Evolutionary conservation across 2,113 vertebrate species (phyloP).

Genomic region (Lipophrys pholis): DNA sequence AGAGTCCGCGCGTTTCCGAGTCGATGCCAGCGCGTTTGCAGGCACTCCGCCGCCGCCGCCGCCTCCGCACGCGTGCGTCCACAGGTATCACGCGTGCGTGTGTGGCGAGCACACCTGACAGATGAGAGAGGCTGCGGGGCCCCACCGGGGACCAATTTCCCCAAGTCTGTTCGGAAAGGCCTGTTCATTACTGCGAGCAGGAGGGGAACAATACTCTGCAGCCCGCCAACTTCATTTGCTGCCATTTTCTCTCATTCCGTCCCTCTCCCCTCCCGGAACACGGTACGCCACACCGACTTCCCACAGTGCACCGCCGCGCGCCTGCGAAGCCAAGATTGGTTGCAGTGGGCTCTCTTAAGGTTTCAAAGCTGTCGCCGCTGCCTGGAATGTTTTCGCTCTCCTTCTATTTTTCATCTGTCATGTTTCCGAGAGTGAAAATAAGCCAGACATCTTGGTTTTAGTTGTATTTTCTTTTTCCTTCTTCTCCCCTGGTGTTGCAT

Average conservation of each 20-base stretch:
- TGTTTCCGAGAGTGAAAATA: constrained; percentile 64
- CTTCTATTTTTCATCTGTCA: constrained; percentile 70
- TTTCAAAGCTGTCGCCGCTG: constrained; percentile 62
- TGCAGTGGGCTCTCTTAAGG: constrained; percentile 60
- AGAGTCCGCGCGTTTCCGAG: constrained; percentile 4
- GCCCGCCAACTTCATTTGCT: constrained; percentile 74
- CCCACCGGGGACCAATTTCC: constrained; percentile 67
- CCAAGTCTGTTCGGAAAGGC: constrained; percentile 55
- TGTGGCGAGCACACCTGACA: constrained; percentile 54
- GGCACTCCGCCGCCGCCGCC: background rate
- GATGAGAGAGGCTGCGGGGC: constrained; percentile 48
- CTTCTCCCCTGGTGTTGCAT: constrained; percentile 6
- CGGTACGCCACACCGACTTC: constrained; percentile 50
- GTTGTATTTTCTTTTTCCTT: background rate
- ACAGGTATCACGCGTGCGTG: constrained; percentile 2
- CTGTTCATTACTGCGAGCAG: constrained; percentile 73
- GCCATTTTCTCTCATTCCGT: constrained; percentile 70
- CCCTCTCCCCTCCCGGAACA: constrained; percentile 35
- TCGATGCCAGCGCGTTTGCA: background rate
- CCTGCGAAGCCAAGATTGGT: constrained; percentile 73
- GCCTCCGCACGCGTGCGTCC: background rate
- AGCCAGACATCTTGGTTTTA: constrained; percentile 56
- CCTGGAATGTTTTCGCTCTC: constrained; percentile 56
- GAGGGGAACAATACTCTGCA: constrained; percentile 72
- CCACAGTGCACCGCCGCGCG: constrained; percentile 60